Conservation (phyloP, 2,797 vertebrate genomes). For the Rousettus madagascariensis region DNA sequence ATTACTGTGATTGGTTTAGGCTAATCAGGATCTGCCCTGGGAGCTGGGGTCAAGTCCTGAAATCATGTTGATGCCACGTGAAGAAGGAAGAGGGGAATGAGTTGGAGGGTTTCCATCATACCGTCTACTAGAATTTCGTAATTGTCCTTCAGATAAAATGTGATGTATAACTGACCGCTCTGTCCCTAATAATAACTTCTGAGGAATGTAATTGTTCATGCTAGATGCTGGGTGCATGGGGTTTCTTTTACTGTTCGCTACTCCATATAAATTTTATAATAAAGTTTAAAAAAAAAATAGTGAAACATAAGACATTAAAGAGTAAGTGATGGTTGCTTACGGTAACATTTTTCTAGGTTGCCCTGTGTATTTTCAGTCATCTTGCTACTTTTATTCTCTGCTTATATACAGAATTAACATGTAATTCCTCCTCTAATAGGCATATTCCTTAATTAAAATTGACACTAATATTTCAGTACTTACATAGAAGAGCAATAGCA, state of each 20-base stretch:
- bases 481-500: neutral
- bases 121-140: neutral
- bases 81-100: neutral
- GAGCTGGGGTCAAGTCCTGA: neutral
- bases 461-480: neutral
- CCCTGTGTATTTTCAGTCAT: neutral
- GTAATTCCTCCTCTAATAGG: neutral
- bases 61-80: neutral
- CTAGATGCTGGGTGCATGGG: neutral
- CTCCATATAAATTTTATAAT: neutral
- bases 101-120: neutral
- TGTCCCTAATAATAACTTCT: neutral
- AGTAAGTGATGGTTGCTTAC: neutral
- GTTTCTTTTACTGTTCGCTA: neutral
- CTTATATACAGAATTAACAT: neutral
- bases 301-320: neutral
- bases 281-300: neutral
- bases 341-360: neutral
- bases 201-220: neutral
- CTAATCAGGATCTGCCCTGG: neutral
- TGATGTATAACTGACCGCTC: neutral
- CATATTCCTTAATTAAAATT: neutral
- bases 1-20: neutral
- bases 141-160: neutral
- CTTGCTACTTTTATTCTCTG: neutral